Conservation (phyloP, 2,797 vertebrate species). For the Cetoscarus ocellatus region DNA sequence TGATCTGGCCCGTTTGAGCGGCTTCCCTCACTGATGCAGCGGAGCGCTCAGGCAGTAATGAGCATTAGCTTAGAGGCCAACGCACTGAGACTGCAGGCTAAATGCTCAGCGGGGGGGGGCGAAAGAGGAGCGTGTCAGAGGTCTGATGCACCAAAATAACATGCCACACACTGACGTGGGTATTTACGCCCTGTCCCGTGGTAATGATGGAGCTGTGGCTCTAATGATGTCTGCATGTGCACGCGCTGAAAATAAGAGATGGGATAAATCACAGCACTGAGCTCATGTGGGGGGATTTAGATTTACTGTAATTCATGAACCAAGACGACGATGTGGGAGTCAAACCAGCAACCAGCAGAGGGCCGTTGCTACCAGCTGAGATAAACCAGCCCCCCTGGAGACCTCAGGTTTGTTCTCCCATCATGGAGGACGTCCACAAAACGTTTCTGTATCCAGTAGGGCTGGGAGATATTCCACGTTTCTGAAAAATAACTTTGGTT, state of each 20-base stretch:
- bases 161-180: slow-evolving; percentile 9
- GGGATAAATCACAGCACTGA: background rate
- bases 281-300: background rate
- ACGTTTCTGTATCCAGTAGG: too few relatives aligned
- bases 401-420: too few relatives aligned
- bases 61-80: slow-evolving; percentile 54
- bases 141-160: slow-evolving; percentile 37
- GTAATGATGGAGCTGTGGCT: slow-evolving; percentile 14
- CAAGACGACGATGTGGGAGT: too few relatives aligned
- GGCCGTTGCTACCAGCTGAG: too few relatives aligned
- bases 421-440: too few relatives aligned
- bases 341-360: too few relatives aligned
- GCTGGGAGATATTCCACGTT: too few relatives aligned
- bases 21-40: slow-evolving; percentile 37
- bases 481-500: too few relatives aligned
- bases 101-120: slow-evolving; percentile 44
- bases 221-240: slow-evolving; percentile 3
- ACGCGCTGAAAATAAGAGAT: background rate
- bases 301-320: too few relatives aligned
- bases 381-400: too few relatives aligned
- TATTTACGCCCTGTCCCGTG: slow-evolving; percentile 16
- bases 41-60: slow-evolving; percentile 37
- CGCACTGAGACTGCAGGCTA: slow-evolving; percentile 47
- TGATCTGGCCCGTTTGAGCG: slow-evolving; percentile 29
- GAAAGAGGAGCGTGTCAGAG: slow-evolving; percentile 32